Evolutionary conservation across 1,140 invertebrate genomes (phyloP).

Genomic region (Diabrotica undecimpunctata): DNA sequence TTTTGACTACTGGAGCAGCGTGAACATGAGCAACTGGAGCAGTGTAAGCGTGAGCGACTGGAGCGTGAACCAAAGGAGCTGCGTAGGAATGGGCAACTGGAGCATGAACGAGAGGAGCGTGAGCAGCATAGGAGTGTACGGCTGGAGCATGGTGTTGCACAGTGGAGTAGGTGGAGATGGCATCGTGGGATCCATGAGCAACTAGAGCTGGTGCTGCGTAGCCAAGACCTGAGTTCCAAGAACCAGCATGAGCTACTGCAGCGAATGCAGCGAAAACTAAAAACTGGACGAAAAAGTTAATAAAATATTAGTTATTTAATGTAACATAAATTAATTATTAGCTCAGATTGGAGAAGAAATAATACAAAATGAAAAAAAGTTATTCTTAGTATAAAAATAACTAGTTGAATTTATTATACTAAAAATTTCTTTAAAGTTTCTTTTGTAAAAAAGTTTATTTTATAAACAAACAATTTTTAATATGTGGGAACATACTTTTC

Average conservation of each 20-base stretch:
- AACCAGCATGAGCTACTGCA: slow-evolving; percentile 18
- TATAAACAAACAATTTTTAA: too few relatives aligned
- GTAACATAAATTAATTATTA: not conserved
- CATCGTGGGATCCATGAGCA: not conserved
- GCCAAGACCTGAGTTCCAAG: slow-evolving; percentile 7
- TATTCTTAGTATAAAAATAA: too few relatives aligned
- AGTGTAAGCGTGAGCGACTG: not conserved
- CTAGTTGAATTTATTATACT: too few relatives aligned
- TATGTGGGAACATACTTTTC: too few relatives aligned
- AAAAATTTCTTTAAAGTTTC: too few relatives aligned
- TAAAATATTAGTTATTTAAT: not conserved
- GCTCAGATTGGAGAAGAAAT: too few relatives aligned
- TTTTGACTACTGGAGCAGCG: too few relatives aligned
- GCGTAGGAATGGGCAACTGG: not conserved
- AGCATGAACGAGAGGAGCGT: not conserved
- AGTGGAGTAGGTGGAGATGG: not conserved
- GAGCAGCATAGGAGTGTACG: slow-evolving; percentile 2
- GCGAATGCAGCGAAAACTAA: slow-evolving; percentile 19
- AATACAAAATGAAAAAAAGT: too few relatives aligned
- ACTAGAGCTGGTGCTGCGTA: not conserved
- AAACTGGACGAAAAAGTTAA: slow-evolving; percentile 16
- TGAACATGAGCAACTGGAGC: slow-evolving; percentile 14
- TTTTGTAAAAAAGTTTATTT: too few relatives aligned
- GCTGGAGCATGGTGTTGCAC: not conserved
- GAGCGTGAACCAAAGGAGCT: not conserved